Evolutionary conservation across 2,888 invertebrate genomes (phyloP), one percentile per base, ranked within the genome.

Genomic region (Malthinus seriepunctatus): DNA sequence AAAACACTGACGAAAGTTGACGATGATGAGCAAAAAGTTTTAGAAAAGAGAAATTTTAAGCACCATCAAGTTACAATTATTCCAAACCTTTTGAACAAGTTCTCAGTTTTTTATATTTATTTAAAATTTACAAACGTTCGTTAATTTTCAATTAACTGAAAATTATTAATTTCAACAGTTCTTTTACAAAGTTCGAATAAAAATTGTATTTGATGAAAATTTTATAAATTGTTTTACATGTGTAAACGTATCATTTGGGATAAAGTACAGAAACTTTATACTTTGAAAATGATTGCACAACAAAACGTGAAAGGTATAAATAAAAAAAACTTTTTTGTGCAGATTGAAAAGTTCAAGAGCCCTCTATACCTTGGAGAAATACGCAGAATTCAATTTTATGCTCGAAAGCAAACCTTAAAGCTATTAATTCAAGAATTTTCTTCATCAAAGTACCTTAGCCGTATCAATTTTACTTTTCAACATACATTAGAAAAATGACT

Each of bases 361-460:
- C 37, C 39, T 52, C 9, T 35, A 46, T 53, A 53, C 53, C 53
- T 46, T 53, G 32, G 53, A 53, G 53, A 53, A 53, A 53, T 53
- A 53, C 39, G 12, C 31, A 46, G 32, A 53, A 53, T 45, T 46
- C 35, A 35, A 52, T 52, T 45, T 34, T 32, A 15, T 31, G 15
- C 10, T 45, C 34, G 44, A 35, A 34, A 32, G 38, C 12, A 55
- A 34, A 32, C 31, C 38, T 42, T 47, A 39, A 31, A 55, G 39
- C 48, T 35, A 48, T 55, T 55, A 48, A 32, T 46, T 32, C 12
- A 12, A 14, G 33, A 47, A 47, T 12, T 47, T 32, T 34, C 15
- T 32, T 47, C 33, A 47, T 34, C 33, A 33, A 33, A 47, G 33
- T 47, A 33, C 11, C 32, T 23, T 23, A 23, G 23, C 5, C 23